Percentiles rank a stretch among this genome's conserved stretches.
Conservation (phyloP, 2,113 vertebrate genomes). For the Talpa occidentalis region DNA sequence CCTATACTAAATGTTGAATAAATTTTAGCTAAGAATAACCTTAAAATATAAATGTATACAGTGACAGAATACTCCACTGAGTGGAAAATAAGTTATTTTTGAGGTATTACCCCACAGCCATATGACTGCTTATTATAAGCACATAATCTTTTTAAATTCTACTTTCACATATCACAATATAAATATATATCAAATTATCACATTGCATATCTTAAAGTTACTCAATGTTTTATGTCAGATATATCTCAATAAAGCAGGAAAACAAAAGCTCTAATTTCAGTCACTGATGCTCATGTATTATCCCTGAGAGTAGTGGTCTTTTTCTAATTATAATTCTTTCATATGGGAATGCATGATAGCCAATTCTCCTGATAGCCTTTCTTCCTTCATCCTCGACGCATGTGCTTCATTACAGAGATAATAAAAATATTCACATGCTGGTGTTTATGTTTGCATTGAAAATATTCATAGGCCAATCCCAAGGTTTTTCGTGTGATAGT, state of each 20-base stretch:
- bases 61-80: not conserved
- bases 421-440: not conserved
- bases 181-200: not conserved
- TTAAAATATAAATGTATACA: slow-evolving; percentile 61
- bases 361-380: not conserved
- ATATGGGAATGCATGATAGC: not conserved
- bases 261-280: not conserved
- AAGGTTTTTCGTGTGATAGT: not conserved
- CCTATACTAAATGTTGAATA: slow-evolving; percentile 43
- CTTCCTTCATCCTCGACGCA: not conserved
- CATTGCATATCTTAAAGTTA: not conserved
- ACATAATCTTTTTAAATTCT: slow-evolving; percentile 27
- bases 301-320: not conserved
- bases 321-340: not conserved
- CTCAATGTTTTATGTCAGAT: not conserved
- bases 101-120: not conserved
- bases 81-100: slow-evolving; percentile 47
- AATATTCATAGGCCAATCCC: not conserved
- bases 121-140: not conserved
- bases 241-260: not conserved
- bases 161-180: not conserved
- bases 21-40: slow-evolving; percentile 54
- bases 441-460: not conserved
- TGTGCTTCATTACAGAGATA: not conserved
- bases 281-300: not conserved